phyloP scores from a whole-genome alignment of 2,797 vertebrate genomes.

The Euphonia xanthogaster region DNA sequence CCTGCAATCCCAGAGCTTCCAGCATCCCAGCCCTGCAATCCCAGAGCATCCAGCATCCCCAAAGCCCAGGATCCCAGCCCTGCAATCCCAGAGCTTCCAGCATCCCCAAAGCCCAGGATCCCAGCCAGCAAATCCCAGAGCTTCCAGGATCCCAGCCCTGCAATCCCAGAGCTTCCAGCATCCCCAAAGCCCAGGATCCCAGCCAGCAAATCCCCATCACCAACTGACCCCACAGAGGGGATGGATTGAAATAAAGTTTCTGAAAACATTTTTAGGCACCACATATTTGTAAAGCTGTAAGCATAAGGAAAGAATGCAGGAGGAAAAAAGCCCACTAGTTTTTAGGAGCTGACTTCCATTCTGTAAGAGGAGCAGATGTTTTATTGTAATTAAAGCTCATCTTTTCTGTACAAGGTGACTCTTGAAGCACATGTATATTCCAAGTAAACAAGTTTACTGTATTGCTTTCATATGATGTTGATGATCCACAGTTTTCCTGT shows the following conservation, averaged over 20 bases:
- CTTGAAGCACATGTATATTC: background rate
- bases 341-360: background rate
- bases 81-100: background rate
- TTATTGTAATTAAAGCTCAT: conserved; percentile 47
- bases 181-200: too few species aligned
- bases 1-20: background rate
- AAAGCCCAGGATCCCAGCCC: background rate
- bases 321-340: background rate
- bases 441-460: conserved; percentile 27
- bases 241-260: background rate
- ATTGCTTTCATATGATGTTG: background rate
- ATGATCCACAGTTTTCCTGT: conserved; percentile 10
- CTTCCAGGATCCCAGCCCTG: background rate
- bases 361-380: conserved; percentile 40
- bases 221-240: fast-evolving
- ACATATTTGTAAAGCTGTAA: background rate
- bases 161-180: fast-evolving
- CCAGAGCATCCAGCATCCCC: fast-evolving
- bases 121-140: background rate
- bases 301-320: background rate
- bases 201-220: background rate
- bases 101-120: fast-evolving
- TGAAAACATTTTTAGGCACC: background rate
- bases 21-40: background rate
- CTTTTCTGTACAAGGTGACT: conserved; percentile 44